Conservation (phyloP, 2,113 vertebrate species). For the Solea solea region DNA sequence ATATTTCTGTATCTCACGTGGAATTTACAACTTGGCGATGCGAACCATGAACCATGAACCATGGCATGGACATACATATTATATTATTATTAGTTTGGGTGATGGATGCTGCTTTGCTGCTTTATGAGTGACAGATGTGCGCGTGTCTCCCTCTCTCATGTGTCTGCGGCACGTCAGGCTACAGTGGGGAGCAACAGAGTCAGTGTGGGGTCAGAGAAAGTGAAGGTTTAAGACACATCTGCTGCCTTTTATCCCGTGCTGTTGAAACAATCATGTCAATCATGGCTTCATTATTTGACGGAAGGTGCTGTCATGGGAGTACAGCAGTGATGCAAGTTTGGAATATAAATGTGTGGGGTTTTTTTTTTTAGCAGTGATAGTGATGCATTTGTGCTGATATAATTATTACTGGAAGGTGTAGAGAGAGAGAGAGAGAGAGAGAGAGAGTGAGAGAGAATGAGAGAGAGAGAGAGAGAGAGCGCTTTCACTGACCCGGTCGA, state of each 20-base stretch:
- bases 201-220: too few species aligned
- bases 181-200: slow-evolving; percentile 6
- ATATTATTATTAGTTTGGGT: too few species aligned
- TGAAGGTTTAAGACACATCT: slow-evolving; percentile 36
- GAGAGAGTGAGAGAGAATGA: not conserved
- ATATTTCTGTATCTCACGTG: too few species aligned
- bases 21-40: too few species aligned
- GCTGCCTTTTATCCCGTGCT: slow-evolving; percentile 46
- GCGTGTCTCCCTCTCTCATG: slow-evolving; percentile 56
- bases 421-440: not conserved
- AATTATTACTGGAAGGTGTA: not conserved
- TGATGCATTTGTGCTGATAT: slow-evolving; percentile 36
- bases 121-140: slow-evolving; percentile 59
- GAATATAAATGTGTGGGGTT: slow-evolving; percentile 25
- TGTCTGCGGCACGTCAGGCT: slow-evolving; percentile 12
- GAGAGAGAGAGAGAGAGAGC: not conserved
- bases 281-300: slow-evolving; percentile 50
- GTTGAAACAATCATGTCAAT: slow-evolving; percentile 47
- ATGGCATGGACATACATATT: too few species aligned
- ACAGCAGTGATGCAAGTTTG: slow-evolving; percentile 34
- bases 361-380: slow-evolving; percentile 28
- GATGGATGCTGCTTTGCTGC: not conserved
- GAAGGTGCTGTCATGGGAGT: slow-evolving; percentile 3
- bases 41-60: too few species aligned
- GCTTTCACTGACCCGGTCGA: slow-evolving; percentile 19